Conservation (phyloP, 2,888 invertebrate species). For the Nipponacmea schrenckii region DNA sequence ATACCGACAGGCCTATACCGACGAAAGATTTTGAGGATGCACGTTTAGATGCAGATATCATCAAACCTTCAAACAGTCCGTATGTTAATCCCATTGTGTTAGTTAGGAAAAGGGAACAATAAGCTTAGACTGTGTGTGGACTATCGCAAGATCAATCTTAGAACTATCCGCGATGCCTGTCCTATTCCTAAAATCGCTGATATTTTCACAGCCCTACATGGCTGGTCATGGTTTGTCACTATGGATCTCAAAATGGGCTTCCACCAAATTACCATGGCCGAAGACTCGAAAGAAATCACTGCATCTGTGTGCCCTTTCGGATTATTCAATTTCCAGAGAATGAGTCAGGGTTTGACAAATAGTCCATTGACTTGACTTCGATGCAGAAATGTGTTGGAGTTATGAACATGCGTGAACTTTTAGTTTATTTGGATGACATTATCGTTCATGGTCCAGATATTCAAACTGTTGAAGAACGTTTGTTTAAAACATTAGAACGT, state of each 20-base stretch:
- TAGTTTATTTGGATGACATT: conserved; percentile 16
- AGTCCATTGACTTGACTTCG: conserved; percentile 12
- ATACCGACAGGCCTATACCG: conserved; percentile 7
- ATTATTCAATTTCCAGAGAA: conserved; percentile 4
- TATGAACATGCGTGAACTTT: conserved; percentile 18
- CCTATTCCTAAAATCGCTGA: conserved; percentile 13
- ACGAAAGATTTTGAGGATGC: conserved; percentile 12
- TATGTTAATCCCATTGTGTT: conserved; percentile 10
- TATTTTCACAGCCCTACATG: conserved; percentile 11
- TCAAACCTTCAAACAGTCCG: conserved; percentile 10
- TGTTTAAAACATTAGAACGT: not conserved
- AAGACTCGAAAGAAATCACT: conserved; percentile 5
- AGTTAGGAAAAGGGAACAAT: not conserved
- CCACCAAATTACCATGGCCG: conserved; percentile 12
- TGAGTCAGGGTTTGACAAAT: conserved; percentile 10
- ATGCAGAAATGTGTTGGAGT: conserved; percentile 21
- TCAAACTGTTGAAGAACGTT: conserved; percentile 1
- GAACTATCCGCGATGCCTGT: conserved; percentile 8
- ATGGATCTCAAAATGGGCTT: conserved; percentile 13
- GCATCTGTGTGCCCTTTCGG: conserved; percentile 15
- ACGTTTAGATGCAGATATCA: not conserved
- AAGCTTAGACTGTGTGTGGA: conserved; percentile 8
- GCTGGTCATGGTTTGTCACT: not conserved
- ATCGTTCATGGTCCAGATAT: conserved; percentile 12
- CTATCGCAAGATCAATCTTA: conserved; percentile 5